Evolutionary conservation across 1,140 invertebrate genomes (phyloP).

Genomic region (Steinernema khuongi): DNA sequence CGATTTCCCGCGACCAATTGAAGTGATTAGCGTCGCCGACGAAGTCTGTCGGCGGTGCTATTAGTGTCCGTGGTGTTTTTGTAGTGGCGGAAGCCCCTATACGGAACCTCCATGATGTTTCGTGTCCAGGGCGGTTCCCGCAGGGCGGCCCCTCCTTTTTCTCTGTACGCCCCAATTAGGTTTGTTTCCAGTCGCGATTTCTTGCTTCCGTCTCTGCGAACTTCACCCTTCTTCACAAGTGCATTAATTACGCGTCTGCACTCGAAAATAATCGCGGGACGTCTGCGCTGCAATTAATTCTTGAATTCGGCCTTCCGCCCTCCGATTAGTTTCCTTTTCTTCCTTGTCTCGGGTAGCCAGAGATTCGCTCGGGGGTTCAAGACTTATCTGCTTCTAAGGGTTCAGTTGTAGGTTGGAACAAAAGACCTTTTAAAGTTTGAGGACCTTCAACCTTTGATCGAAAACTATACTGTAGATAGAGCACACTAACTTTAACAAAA

Average conservation of each 20-base stretch:
- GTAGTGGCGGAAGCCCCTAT: not conserved
- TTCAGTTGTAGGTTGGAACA: not conserved
- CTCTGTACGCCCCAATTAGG: slow-evolving; percentile 3
- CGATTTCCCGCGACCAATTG: no score
- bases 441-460: not conserved
- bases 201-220: not conserved
- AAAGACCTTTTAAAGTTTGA: not conserved
- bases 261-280: not conserved
- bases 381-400: not conserved
- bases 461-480: no score
- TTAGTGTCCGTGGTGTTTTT: no score
- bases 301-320: not conserved
- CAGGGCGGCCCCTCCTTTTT: not conserved
- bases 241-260: not conserved
- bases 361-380: not conserved
- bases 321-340: not conserved
- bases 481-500: no score
- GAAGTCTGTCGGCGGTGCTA: no score
- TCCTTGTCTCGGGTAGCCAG: not conserved
- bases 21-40: not conserved
- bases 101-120: not conserved
- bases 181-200: slow-evolving; percentile 1
- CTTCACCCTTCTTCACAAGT: not conserved
- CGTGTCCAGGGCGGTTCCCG: not conserved
- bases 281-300: not conserved